Conservation (phyloP, 2,113 vertebrate genomes). For the Corydoras maculifer region DNA sequence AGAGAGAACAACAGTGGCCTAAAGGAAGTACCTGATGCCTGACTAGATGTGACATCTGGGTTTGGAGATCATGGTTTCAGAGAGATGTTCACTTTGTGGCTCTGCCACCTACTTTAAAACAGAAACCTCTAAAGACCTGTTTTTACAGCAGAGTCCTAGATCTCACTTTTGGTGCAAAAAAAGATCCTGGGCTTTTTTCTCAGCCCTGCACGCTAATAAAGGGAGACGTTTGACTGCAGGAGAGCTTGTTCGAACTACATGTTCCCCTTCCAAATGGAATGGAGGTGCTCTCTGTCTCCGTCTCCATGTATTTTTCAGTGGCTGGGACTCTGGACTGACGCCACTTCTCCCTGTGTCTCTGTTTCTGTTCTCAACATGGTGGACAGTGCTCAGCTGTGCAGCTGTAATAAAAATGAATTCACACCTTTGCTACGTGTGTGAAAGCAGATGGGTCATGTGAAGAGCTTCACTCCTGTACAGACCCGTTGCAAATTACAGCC, state of each 20-base stretch:
- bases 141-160: constrained; percentile 30
- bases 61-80: constrained; percentile 22
- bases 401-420: constrained; percentile 52
- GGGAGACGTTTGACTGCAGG: constrained; percentile 10
- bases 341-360: constrained; percentile 13
- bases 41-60: constrained; percentile 45
- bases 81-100: constrained; percentile 16
- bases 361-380: constrained; percentile 32
- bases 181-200: constrained; percentile 27
- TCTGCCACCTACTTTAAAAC: constrained; percentile 12
- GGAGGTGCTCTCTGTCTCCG: constrained; percentile 11
- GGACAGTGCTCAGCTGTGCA: constrained; percentile 45
- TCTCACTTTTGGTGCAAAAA: constrained; percentile 13
- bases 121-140: constrained; percentile 18
- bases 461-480: constrained; percentile 47
- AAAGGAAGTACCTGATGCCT: constrained; percentile 47
- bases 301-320: constrained; percentile 28
- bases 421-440: constrained; percentile 27
- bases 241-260: constrained; percentile 1
- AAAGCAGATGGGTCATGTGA: constrained; percentile 10
- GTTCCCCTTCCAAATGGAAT: not conserved
- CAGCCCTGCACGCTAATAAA: constrained; percentile 7
- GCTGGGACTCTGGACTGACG: constrained; percentile 51
- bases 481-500: constrained; percentile 30
- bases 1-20: constrained; percentile 44